Evolutionary conservation across 2,888 invertebrate species (phyloP).

Genomic region (Syrista parreyssii): DNA sequence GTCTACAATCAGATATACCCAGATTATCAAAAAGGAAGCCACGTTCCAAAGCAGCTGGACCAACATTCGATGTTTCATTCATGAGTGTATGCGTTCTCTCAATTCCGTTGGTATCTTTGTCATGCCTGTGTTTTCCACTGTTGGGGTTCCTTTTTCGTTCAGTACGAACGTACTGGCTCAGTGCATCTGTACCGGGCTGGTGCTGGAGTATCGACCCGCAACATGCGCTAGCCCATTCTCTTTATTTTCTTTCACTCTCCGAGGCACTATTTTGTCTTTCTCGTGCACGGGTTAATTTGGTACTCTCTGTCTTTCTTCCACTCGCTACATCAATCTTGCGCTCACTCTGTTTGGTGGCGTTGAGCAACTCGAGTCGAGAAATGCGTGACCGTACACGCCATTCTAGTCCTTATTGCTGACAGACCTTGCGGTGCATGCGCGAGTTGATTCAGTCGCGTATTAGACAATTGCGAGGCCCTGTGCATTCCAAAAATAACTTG

Average conservation of each 20-base stretch:
- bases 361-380: slow-evolving; percentile 22
- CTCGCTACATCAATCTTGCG: slow-evolving; percentile 11
- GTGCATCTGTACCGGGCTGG: slow-evolving; percentile 44
- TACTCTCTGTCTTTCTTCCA: slow-evolving; percentile 12
- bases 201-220: slow-evolving; percentile 59
- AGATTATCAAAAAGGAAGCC: too few species aligned
- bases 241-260: slow-evolving; percentile 34
- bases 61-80: slow-evolving; percentile 33
- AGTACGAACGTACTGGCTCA: slow-evolving; percentile 44
- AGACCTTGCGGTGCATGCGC: slow-evolving; percentile 33
- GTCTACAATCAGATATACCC: too few species aligned
- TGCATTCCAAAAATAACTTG: neutral
- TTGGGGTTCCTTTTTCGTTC: slow-evolving; percentile 21
- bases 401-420: slow-evolving; percentile 23
- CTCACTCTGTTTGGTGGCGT: slow-evolving; percentile 9
- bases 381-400: slow-evolving; percentile 21
- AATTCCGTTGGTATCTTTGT: neutral
- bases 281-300: slow-evolving; percentile 10
- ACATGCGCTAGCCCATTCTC: slow-evolving; percentile 26
- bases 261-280: slow-evolving; percentile 21
- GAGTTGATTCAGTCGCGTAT: slow-evolving; percentile 15
- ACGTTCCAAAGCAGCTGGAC: neutral
- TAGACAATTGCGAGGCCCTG: slow-evolving; percentile 15
- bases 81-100: slow-evolving; percentile 20
- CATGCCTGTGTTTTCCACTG: slow-evolving; percentile 11